Evolutionary conservation across 2,113 vertebrate genomes (phyloP), one percentile per base, ranked within the genome.

Genomic region (Tetraodon nigroviridis): DNA sequence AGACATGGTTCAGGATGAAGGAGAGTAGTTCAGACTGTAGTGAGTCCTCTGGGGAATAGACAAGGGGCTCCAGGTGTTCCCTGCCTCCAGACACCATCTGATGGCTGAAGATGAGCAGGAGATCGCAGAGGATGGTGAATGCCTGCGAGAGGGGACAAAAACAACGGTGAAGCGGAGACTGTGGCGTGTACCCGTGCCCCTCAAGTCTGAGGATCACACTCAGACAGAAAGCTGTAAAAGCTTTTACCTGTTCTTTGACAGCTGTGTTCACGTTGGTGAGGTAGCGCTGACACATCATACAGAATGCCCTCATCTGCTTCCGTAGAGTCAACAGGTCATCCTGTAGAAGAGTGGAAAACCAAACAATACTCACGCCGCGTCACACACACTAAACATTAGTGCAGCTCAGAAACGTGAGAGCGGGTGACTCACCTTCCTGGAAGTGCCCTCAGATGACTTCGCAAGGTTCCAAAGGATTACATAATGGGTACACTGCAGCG

Each of bases 61-160:
- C 92, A 77, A 99, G 90, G 0, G 94, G 94, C 75, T 98, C 95
- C 89, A 99, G 88, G 85, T 91, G 91, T 75, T 99, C 96, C 79
- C 95, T 92, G 42, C 95, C 95, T 76, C 95, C 94, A 46, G 94
- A 93, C 87, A 97, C 92, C 84, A 99, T 98, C 90, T 99, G 96
- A 90, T 98, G 96, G 86, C 96, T 99, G 91, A 98, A 99, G 91
- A 99, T 98, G 92, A 98, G 93, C 90, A 99, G 88, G 47, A 96
- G 92, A 71, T 98, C 95, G 84, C 95, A 98, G 0, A 99, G 88
- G 87, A 99, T 97, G 76, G 95, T 98, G 89, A 99, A 99, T 32
- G 97, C 97, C 97, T 99, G 77, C 17, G 49, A 61, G n/a, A 21
- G 51, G 32, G 64, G 49, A 2, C 16, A 45, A 46, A 46, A 46